These are phyloP conservation scores for Drosophila pachea DNA, from an alignment of 1,140 invertebrate species.

Conservation along the genomic window DNA sequence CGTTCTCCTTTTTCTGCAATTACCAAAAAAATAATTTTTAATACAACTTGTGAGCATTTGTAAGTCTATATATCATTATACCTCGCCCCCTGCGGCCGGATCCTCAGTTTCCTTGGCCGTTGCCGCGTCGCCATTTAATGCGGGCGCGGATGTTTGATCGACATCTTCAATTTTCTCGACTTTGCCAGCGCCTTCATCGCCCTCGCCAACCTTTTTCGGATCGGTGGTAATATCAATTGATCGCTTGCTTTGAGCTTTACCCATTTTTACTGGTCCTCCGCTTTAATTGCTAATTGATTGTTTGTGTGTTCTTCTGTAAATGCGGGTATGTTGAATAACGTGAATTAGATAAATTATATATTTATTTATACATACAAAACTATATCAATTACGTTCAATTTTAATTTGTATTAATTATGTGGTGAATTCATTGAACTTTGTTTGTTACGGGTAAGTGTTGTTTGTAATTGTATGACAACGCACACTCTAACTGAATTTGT, in stretches of 20 bases:
- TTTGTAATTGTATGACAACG: conserved; percentile 30
- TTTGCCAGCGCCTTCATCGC: conserved; percentile 84
- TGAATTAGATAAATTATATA: conserved; percentile 25
- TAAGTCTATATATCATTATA: conserved; percentile 20
- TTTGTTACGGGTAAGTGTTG: conserved; percentile 10
- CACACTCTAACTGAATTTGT: conserved; percentile 38
- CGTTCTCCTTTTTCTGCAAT: conserved; percentile 83
- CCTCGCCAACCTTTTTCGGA: conserved; percentile 85
- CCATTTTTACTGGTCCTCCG: conserved; percentile 81
- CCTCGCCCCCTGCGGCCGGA: conserved; percentile 56
- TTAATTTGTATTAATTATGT: background rate
- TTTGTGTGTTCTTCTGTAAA: conserved; percentile 35
- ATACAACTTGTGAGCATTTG: background rate
- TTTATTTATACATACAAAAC: conserved; percentile 8
- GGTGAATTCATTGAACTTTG: conserved; percentile 4
- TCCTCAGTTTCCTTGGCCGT: conserved; percentile 81
- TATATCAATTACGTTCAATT: background rate
- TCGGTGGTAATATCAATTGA: conserved; percentile 91
- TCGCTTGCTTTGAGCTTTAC: conserved; percentile 90
- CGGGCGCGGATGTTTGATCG: conserved; percentile 80
- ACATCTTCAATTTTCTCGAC: conserved; percentile 87
- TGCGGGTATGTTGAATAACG: conserved; percentile 18
- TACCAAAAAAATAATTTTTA: background rate
- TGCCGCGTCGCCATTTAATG: conserved; percentile 84
- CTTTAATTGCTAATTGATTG: conserved; percentile 57